phyloP scores from a whole-genome alignment of 2,888 invertebrate species.

The Tethea ocularis region DNA sequence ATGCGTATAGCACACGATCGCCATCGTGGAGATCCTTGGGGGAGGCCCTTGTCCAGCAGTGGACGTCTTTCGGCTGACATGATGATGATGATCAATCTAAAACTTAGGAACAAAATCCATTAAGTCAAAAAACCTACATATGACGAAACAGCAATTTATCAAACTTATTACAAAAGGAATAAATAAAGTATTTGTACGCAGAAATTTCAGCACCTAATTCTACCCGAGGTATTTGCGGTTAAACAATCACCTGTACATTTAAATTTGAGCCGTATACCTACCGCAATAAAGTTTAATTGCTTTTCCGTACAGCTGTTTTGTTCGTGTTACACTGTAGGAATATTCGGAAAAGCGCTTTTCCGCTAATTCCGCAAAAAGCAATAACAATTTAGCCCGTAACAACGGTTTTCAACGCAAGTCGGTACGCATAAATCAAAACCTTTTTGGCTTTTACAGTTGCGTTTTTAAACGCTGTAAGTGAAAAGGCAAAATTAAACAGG shows the following conservation, averaged over 20 bases:
- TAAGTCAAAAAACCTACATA: not conserved
- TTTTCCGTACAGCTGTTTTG: not conserved
- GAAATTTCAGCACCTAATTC: constrained; percentile 2
- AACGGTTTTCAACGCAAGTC: constrained; percentile 32
- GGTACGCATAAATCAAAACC: constrained; percentile 33
- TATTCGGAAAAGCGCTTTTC: constrained; percentile 30
- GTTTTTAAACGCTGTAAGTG: constrained; percentile 22
- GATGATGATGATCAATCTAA: too few relatives aligned
- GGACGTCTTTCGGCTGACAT: too few relatives aligned
- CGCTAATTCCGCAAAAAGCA: constrained; percentile 45
- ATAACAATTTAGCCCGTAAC: constrained; percentile 40
- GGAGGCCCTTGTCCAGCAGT: too few relatives aligned
- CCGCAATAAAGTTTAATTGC: not conserved
- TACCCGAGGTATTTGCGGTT: not conserved
- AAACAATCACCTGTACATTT: not conserved
- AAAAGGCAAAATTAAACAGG: not conserved
- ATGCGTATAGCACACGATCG: too few relatives aligned
- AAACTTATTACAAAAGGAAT: constrained; percentile 4
- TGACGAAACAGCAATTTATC: not conserved
- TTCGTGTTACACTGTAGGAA: not conserved
- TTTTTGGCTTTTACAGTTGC: constrained; percentile 22
- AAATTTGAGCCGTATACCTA: not conserved
- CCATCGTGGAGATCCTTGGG: too few relatives aligned
- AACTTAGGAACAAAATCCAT: not conserved
- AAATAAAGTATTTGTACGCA: constrained; percentile 5